Evolutionary conservation across 2,888 invertebrate species (phyloP).

Genomic region (Coenonympha glycerion): DNA sequence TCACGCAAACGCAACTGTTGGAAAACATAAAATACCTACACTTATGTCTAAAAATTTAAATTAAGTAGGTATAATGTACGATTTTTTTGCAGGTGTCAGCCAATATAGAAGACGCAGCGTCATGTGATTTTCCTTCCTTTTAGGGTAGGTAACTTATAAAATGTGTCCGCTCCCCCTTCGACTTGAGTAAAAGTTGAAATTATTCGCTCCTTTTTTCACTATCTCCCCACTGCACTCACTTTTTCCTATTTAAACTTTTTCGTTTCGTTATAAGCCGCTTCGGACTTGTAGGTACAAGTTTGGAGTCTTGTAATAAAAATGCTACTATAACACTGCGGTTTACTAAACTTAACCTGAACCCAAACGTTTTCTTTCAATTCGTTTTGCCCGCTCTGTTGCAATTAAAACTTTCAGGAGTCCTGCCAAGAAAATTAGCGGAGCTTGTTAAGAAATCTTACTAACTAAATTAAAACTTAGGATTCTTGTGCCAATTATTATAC

Average conservation of each 20-base stretch:
- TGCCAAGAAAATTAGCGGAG: slow-evolving; percentile 18
- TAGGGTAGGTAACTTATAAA: slow-evolving; percentile 63
- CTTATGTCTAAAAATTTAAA: background rate
- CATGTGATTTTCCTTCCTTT: slow-evolving; percentile 57
- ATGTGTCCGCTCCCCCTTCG: slow-evolving; percentile 48
- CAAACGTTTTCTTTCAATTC: slow-evolving; percentile 27
- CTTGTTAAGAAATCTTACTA: slow-evolving; percentile 12
- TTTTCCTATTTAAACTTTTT: slow-evolving; percentile 73
- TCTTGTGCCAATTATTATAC: background rate
- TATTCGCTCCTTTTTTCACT: slow-evolving; percentile 69
- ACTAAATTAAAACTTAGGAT: slow-evolving; percentile 13
- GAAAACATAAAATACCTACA: background rate
- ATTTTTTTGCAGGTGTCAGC: slow-evolving; percentile 1
- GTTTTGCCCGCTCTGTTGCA: slow-evolving; percentile 14
- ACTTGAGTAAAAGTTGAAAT: slow-evolving; percentile 65
- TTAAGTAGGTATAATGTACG: background rate
- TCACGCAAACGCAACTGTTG: background rate
- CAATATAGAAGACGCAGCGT: slow-evolving; percentile 29
- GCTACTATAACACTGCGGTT: slow-evolving; percentile 29
- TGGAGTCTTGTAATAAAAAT: slow-evolving; percentile 35
- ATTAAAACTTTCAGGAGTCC: slow-evolving; percentile 17
- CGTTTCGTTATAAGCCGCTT: slow-evolving; percentile 61
- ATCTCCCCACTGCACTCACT: slow-evolving; percentile 63
- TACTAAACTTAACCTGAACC: slow-evolving; percentile 22
- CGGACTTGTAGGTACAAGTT: slow-evolving; percentile 38